Evolutionary conservation across 2,113 vertebrate genomes (phyloP).

Genomic region (Oreochromis niloticus): DNA sequence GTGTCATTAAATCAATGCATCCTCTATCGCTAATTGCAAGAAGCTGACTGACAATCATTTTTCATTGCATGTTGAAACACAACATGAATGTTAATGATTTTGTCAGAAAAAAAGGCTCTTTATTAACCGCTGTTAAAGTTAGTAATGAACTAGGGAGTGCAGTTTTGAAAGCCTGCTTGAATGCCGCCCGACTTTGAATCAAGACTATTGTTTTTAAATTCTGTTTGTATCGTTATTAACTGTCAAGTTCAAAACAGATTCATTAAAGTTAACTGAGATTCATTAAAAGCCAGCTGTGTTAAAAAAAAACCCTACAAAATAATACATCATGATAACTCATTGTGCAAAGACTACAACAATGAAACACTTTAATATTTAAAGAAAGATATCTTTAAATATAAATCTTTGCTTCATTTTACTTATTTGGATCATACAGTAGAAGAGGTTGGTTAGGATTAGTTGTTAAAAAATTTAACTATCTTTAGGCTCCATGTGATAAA

Average conservation of each 20-base stretch:
- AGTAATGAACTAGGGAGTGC: too few relatives aligned
- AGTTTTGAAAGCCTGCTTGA: neutral
- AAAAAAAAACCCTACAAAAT: neutral
- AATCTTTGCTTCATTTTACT: neutral
- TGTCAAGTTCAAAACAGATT: neutral
- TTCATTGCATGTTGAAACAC: neutral
- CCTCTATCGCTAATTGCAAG: neutral
- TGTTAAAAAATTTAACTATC: neutral
- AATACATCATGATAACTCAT: too few relatives aligned
- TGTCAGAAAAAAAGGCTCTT: neutral
- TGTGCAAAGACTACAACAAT: neutral
- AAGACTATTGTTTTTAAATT: neutral
- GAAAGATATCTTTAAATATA: neutral
- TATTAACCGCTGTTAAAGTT: neutral
- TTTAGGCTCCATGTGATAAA: neutral
- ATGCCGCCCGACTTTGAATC: neutral
- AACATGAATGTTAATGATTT: neutral
- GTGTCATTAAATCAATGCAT: neutral
- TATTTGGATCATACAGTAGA: neutral
- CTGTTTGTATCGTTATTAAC: neutral
- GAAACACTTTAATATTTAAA: neutral
- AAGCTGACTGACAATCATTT: neutral
- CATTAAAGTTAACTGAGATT: neutral
- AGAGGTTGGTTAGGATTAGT: neutral
- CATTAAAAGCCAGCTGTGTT: neutral